Conservation (phyloP, 2,888 invertebrate genomes). For the Lasioglossum figueresi region DNA sequence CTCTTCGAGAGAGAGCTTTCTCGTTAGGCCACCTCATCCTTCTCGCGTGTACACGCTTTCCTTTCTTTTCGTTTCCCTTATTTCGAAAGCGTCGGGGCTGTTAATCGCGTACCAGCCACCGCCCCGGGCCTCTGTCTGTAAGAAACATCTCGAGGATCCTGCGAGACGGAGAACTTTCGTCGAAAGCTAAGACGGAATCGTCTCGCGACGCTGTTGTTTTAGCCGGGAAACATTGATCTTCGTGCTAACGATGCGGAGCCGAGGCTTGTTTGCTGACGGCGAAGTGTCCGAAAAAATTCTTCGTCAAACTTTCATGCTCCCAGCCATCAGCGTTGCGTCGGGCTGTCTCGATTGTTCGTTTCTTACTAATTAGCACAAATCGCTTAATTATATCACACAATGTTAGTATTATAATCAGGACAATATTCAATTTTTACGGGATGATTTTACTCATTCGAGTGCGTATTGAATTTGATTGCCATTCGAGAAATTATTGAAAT, state of each 20-base stretch:
- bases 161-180: slow-evolving; percentile 1
- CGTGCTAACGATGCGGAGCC: neutral
- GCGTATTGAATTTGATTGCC: too few species aligned
- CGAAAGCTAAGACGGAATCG: neutral
- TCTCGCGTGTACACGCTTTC: neutral
- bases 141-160: slow-evolving; percentile 30
- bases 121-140: slow-evolving; percentile 29
- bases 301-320: neutral
- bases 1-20: slow-evolving; percentile 21
- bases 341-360: too few species aligned
- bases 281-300: neutral
- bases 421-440: too few species aligned
- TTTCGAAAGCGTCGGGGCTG: slow-evolving; percentile 16
- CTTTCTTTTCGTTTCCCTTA: neutral
- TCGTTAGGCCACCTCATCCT: slow-evolving; percentile 19
- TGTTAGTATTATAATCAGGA: neutral
- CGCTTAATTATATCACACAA: too few species aligned
- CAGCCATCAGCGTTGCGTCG: neutral
- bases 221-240: neutral
- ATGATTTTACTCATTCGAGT: too few species aligned
- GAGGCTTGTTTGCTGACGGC: neutral
- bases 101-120: slow-evolving; percentile 45
- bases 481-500: too few species aligned
- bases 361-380: too few species aligned
- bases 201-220: neutral